A percentile compares a stretch with the other conserved stretches of the same genome.
Conservation (phyloP, 2,797 vertebrate genomes). For the Pterois miles region DNA sequence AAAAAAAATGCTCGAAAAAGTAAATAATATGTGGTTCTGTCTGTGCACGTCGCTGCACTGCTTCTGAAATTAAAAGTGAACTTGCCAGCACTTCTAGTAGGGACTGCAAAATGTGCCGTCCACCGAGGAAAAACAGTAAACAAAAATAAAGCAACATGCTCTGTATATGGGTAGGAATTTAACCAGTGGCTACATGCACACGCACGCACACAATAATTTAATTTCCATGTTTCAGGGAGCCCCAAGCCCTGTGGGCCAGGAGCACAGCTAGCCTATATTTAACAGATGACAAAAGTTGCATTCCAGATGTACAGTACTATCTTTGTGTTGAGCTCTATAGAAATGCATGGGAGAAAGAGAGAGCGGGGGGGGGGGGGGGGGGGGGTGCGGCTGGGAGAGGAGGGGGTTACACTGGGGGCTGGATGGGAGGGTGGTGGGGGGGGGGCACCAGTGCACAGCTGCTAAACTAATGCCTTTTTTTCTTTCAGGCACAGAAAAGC, state of each 20-base stretch:
- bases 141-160: constrained; percentile 26
- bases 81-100: neutral
- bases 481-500: constrained; percentile 61
- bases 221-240: constrained; percentile 82
- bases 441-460: constrained; percentile 82
- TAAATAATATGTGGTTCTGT: neutral
- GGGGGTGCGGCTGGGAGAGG: constrained; percentile 23
- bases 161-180: constrained; percentile 26
- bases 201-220: constrained; percentile 68
- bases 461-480: constrained; percentile 81
- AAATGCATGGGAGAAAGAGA: constrained; percentile 78
- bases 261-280: constrained; percentile 80
- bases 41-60: neutral
- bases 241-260: constrained; percentile 68
- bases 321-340: constrained; percentile 84
- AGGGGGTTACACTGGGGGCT: constrained; percentile 61
- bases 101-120: constrained; percentile 11
- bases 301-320: constrained; percentile 87
- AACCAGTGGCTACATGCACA: constrained; percentile 43
- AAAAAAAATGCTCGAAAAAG: neutral
- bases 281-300: constrained; percentile 87
- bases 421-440: constrained; percentile 31
- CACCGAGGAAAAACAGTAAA: neutral
- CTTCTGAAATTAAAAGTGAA: constrained; percentile 25
- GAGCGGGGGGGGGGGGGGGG: constrained; percentile 17